These are phyloP conservation scores for Syrrhaptes paradoxus DNA, from an alignment of 2,113 vertebrate genomes.

Conservation along the genomic window DNA sequence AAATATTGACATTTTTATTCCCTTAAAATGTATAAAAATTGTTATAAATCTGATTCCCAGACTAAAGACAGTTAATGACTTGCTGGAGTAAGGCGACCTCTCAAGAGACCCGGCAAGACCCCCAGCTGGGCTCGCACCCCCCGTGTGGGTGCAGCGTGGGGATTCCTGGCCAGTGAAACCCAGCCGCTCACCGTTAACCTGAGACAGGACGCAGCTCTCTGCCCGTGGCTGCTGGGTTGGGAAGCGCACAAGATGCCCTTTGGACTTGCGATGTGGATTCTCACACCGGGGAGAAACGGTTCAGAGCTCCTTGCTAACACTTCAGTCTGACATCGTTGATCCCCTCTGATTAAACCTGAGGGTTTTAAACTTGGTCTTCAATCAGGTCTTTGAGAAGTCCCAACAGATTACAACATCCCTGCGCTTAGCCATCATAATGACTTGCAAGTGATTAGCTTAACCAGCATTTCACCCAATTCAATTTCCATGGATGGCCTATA, in stretches of 20 bases:
- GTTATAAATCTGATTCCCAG: rapidly evolving
- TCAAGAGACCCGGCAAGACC: background rate
- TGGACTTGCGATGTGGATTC: rapidly evolving
- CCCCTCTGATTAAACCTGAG: background rate
- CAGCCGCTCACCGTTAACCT: background rate
- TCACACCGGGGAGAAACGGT: background rate
- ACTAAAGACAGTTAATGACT: background rate
- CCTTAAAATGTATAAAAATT: background rate
- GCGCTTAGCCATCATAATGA: slow-evolving; percentile 47
- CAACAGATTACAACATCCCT: slow-evolving; percentile 31
- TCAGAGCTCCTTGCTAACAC: background rate
- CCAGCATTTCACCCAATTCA: slow-evolving; percentile 61
- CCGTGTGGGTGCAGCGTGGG: too few relatives aligned
- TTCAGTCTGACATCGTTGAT: background rate
- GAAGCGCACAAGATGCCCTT: background rate
- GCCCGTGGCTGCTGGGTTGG: background rate
- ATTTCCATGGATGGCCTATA: slow-evolving; percentile 62
- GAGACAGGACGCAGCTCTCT: background rate
- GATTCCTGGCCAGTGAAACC: background rate
- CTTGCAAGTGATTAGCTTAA: slow-evolving; percentile 53
- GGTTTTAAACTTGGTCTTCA: slow-evolving; percentile 36
- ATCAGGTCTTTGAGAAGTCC: slow-evolving; percentile 52
- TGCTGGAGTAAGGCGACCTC: background rate
- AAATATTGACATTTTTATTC: background rate
- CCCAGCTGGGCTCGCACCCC: background rate